phyloP scores from a whole-genome alignment of 2,797 vertebrate genomes.

The Lagocephalus sceleratus region DNA sequence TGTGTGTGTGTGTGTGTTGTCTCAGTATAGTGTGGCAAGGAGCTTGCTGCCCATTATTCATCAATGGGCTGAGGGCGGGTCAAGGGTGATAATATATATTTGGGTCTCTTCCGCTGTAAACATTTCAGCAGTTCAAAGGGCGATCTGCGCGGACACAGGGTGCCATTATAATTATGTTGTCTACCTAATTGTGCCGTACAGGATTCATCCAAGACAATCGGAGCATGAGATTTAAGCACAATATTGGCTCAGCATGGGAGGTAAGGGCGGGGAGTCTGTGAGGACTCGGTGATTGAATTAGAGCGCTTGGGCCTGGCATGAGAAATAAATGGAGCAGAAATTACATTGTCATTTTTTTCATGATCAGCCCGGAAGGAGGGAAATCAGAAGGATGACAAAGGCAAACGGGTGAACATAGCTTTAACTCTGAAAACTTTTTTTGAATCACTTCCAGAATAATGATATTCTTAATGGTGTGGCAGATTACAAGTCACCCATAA shows the following conservation, averaged over 20 bases:
- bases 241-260: constrained; percentile 80
- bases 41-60: constrained; percentile 49
- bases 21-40: constrained; percentile 9
- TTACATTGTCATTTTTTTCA: constrained; percentile 68
- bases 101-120: constrained; percentile 72
- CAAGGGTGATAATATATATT: constrained; percentile 60
- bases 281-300: constrained; percentile 57
- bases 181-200: constrained; percentile 74
- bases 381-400: constrained; percentile 18
- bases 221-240: constrained; percentile 82
- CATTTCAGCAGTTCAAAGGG: constrained; percentile 75
- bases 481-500: not conserved
- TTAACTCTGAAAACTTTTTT: constrained; percentile 27
- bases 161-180: constrained; percentile 73
- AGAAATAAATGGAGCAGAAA: constrained; percentile 82
- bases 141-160: constrained; percentile 65
- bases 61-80: constrained; percentile 17
- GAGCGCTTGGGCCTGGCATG: constrained; percentile 65
- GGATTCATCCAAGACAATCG: constrained; percentile 70
- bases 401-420: constrained; percentile 36
- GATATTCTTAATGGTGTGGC: constrained; percentile 1
- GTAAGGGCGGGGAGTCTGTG: constrained; percentile 59
- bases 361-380: constrained; percentile 46
- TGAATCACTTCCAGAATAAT: constrained; percentile 7
- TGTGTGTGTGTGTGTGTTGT: constrained; percentile 2